A percentile compares a stretch with the other conserved stretches of the same genome.
Evolutionary conservation across 2,888 invertebrate genomes (phyloP).

Genomic region (Catocala fraxini): DNA sequence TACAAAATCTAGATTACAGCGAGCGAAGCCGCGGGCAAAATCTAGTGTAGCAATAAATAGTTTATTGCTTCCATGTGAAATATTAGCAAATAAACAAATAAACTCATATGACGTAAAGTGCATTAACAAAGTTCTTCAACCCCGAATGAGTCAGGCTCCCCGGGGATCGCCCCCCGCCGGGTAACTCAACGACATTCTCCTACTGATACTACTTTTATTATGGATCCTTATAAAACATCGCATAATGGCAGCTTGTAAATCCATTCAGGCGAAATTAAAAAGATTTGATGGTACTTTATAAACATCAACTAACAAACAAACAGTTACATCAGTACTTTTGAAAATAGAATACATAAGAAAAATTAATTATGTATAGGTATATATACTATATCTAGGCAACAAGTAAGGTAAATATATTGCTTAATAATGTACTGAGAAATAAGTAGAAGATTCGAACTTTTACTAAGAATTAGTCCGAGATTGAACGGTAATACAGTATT

Average conservation of each 20-base stretch:
- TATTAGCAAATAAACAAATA: conserved; percentile 43
- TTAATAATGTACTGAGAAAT: too few species aligned
- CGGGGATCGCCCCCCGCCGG: conserved; percentile 53
- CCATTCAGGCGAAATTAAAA: conserved; percentile 29
- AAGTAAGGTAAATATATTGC: too few species aligned
- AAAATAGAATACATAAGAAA: background rate
- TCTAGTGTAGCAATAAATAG: too few species aligned
- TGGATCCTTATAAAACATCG: conserved; percentile 36
- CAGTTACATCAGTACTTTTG: background rate
- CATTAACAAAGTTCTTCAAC: conserved; percentile 72
- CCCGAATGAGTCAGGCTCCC: conserved; percentile 63
- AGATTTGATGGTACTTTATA: conserved; percentile 27
- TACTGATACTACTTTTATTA: conserved; percentile 45
- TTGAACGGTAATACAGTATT: too few species aligned
- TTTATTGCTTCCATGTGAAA: conserved; percentile 28
- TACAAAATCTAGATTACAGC: too few species aligned
- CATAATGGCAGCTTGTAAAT: conserved; percentile 26
- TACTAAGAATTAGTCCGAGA: too few species aligned
- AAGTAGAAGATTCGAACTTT: too few species aligned
- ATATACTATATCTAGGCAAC: too few species aligned
- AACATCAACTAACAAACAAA: background rate
- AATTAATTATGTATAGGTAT: too few species aligned
- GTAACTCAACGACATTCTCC: conserved; percentile 46
- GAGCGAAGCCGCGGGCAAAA: too few species aligned
- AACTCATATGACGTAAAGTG: conserved; percentile 61